These are phyloP conservation scores for Connochaetes taurinus DNA, from an alignment of 2,113 vertebrate species.

Conservation along the genomic window DNA sequence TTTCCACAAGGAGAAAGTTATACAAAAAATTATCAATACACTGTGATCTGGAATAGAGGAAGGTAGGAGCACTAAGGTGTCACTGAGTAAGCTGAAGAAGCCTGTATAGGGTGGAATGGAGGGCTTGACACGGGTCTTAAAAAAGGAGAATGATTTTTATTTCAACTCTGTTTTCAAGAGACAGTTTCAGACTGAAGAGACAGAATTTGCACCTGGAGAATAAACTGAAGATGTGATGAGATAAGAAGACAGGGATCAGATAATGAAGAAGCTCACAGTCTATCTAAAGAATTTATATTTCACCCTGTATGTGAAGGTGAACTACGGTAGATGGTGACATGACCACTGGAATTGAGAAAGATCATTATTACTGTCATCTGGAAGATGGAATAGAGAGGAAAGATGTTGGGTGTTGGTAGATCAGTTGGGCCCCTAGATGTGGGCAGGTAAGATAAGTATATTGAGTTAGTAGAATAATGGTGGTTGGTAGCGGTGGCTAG, in stretches of 20 bases:
- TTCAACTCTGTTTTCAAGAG: not conserved
- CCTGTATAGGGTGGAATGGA: not conserved
- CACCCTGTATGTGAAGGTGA: not conserved
- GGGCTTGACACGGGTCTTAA: not conserved
- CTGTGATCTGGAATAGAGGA: not conserved
- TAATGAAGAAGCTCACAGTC: not conserved
- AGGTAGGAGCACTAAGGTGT: not conserved
- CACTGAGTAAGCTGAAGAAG: not conserved
- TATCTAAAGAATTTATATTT: not conserved
- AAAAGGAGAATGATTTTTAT: not conserved
- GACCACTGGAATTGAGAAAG: not conserved
- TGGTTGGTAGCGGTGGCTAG: not conserved
- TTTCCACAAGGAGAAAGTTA: not conserved
- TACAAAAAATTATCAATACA: not conserved
- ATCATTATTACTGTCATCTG: not conserved
- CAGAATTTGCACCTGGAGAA: not conserved
- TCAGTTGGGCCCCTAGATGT: not conserved
- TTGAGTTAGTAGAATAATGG: not conserved
- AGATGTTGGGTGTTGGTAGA: not conserved
- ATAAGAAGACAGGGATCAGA: not conserved
- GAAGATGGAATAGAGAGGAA: not conserved
- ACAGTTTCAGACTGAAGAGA: not conserved
- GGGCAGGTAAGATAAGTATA: not conserved
- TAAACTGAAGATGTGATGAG: not conserved
- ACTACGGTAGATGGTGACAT: too few species aligned